These are phyloP conservation scores for Dendropsophus ebraccatus DNA, from an alignment of 2,113 vertebrate species.

Conservation along the genomic window DNA sequence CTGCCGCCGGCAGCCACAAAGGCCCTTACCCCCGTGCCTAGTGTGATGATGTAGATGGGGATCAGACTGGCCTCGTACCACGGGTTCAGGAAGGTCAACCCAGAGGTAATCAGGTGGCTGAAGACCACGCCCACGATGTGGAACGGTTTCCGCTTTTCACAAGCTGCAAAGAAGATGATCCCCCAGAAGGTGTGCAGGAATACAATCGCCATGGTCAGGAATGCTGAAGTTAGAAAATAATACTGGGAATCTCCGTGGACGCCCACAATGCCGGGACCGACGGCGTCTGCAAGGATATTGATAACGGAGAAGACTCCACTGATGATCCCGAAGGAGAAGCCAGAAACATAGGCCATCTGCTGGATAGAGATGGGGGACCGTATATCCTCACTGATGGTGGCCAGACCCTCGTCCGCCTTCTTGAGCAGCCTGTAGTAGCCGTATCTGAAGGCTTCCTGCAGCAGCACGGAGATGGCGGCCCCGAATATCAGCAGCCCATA, in stretches of 20 bases:
- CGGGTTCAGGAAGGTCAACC: conserved; percentile 79
- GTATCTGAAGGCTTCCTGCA: conserved; percentile 76
- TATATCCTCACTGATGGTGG: conserved; percentile 73
- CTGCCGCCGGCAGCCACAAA: conserved; percentile 76
- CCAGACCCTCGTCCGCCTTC: conserved; percentile 76
- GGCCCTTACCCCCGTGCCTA: conserved; percentile 75
- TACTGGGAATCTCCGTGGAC: conserved; percentile 79
- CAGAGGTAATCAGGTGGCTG: conserved; percentile 73
- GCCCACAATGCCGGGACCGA: conserved; percentile 76
- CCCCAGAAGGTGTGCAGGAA: conserved; percentile 81
- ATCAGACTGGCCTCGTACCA: conserved; percentile 75
- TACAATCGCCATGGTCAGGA: conserved; percentile 77
- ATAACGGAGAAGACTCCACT: conserved; percentile 76
- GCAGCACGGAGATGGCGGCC: conserved; percentile 74
- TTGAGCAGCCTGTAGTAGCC: conserved; percentile 78
- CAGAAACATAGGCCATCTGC: conserved; percentile 79
- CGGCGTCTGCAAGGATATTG: conserved; percentile 73
- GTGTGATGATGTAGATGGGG: conserved; percentile 73
- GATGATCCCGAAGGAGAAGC: conserved; percentile 78
- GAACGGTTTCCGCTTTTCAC: conserved; percentile 68
- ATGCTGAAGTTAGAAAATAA: conserved; percentile 81
- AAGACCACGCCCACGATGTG: conserved; percentile 72
- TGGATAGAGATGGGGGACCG: conserved; percentile 74
- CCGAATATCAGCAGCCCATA: conserved; percentile 72
- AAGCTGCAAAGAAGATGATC: conserved; percentile 79